Percentiles rank a stretch among this genome's conserved stretches.
Conservation (phyloP, 1,140 invertebrate species). For the Paraescarpia echinospica region DNA sequence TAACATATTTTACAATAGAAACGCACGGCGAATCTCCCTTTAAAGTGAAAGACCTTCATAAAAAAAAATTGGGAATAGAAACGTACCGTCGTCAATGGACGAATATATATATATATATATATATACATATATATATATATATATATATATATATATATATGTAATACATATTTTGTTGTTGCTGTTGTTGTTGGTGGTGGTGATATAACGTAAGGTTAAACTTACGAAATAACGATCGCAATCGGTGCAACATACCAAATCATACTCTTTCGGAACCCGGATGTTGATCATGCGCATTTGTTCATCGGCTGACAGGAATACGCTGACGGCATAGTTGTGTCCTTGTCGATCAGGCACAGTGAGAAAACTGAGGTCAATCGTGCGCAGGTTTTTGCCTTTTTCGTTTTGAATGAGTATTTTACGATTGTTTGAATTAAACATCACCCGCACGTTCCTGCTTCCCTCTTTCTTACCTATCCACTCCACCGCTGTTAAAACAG, state of each 20-base stretch:
- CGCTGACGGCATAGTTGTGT: constrained; percentile 29
- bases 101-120: too few relatives aligned
- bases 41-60: too few relatives aligned
- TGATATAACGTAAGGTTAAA: neutral
- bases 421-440: constrained; percentile 25
- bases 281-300: constrained; percentile 28
- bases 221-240: neutral
- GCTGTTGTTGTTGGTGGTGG: neutral
- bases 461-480: constrained; percentile 55
- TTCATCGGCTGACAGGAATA: constrained; percentile 37
- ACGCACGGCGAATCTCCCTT: too few relatives aligned
- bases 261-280: constrained; percentile 24
- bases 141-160: neutral
- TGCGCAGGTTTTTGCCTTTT: constrained; percentile 5
- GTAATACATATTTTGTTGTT: neutral
- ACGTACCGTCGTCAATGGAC: too few relatives aligned
- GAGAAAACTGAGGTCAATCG: constrained; percentile 20
- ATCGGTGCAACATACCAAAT: constrained; percentile 30
- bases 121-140: neutral
- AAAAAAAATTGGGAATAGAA: too few relatives aligned
- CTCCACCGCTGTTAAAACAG: constrained; percentile 55
- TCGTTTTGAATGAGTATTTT: constrained; percentile 5
- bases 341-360: neutral
- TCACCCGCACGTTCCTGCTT: constrained; percentile 16
- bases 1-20: too few relatives aligned